Evolutionary conservation across 2,797 vertebrate species (phyloP).

Genomic region (Gouania willdenowi): DNA sequence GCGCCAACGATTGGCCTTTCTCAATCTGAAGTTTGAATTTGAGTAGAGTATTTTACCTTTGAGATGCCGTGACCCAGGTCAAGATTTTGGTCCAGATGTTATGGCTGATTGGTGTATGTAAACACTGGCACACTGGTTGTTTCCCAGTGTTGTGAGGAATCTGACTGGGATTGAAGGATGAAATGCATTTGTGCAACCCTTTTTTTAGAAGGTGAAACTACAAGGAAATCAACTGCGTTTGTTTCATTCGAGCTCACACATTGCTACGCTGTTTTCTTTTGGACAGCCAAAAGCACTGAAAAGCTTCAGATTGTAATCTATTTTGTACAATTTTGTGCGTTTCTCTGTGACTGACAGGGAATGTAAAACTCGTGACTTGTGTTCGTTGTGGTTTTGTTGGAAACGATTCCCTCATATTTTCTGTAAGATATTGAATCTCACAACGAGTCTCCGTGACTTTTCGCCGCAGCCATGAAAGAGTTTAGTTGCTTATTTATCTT

Average conservation of each 20-base stretch:
- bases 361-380: slow-evolving; percentile 17
- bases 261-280: slow-evolving; percentile 13
- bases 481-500: slow-evolving; percentile 33
- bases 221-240: slow-evolving; percentile 13
- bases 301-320: slow-evolving; percentile 17
- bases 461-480: slow-evolving; percentile 15
- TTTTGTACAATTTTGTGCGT: slow-evolving; percentile 15
- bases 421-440: slow-evolving; percentile 27
- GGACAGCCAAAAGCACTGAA: slow-evolving; percentile 19
- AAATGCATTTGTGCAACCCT: slow-evolving; percentile 71
- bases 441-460: slow-evolving; percentile 40
- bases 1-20: too few species aligned
- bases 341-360: slow-evolving; percentile 8
- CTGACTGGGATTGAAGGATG: slow-evolving; percentile 27
- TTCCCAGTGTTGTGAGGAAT: slow-evolving; percentile 39
- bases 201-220: slow-evolving; percentile 53
- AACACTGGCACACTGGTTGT: slow-evolving; percentile 35
- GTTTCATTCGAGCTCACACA: slow-evolving; percentile 14
- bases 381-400: slow-evolving; percentile 30
- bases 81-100: too few species aligned
- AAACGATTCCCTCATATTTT: slow-evolving; percentile 20
- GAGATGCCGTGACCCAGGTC: too few species aligned
- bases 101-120: too few species aligned
- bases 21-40: too few species aligned
- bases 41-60: too few species aligned